Conservation (phyloP, 2,113 vertebrate species). For the Ammospiza nelsoni region DNA sequence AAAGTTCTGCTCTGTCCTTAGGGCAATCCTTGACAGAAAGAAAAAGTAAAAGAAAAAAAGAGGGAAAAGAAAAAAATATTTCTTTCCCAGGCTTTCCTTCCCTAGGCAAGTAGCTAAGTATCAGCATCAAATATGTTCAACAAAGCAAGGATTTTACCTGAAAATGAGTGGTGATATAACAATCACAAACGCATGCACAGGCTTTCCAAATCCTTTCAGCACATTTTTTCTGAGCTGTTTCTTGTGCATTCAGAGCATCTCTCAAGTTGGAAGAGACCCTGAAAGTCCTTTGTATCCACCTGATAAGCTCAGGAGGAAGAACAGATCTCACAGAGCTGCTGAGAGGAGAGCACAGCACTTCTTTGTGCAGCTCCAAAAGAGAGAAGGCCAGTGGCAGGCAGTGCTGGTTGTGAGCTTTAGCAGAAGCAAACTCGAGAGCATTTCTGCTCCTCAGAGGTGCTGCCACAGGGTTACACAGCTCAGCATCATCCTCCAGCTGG, state of each 20-base stretch:
- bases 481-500: not conserved
- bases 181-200: not conserved
- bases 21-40: not conserved
- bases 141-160: not conserved
- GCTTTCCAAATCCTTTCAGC: not conserved
- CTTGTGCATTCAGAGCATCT: not conserved
- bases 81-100: not conserved
- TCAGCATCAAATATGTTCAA: not conserved
- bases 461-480: not conserved
- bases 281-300: not conserved
- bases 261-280: not conserved
- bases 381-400: not conserved
- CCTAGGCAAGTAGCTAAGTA: not conserved
- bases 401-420: not conserved
- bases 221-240: not conserved
- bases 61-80: fast-evolving
- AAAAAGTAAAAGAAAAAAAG: fast-evolving
- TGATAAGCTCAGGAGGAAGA: not conserved
- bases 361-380: not conserved
- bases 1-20: not conserved
- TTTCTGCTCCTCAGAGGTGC: not conserved
- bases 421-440: not conserved
- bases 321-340: not conserved
- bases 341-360: not conserved
- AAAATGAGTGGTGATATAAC: not conserved